phyloP scores from a whole-genome alignment of 2,113 vertebrate species.

The Syngnathoides biaculeatus region DNA sequence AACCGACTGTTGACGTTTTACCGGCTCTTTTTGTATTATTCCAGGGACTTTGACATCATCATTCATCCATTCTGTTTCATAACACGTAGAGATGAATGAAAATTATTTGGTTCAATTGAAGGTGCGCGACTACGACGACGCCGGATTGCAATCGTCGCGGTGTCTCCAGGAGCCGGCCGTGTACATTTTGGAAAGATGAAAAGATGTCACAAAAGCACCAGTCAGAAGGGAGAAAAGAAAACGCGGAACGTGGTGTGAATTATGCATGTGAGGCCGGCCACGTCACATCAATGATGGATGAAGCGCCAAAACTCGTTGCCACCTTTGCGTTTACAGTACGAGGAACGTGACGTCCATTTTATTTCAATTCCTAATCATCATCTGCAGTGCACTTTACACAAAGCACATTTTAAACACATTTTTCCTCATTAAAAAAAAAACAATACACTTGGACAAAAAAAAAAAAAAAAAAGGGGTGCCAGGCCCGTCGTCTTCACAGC shows the following conservation, averaged over 20 bases:
- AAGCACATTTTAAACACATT: slow-evolving; percentile 31
- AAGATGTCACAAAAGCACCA: neutral
- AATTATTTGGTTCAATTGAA: too few relatives aligned
- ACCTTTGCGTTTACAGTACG: neutral
- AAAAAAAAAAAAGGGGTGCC: slow-evolving; percentile 35
- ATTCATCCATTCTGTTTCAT: too few relatives aligned
- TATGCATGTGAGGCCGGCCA: slow-evolving; percentile 7
- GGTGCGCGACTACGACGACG: too few relatives aligned
- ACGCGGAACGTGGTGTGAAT: neutral
- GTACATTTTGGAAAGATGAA: neutral
- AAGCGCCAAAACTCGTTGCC: neutral
- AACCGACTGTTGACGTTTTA: too few relatives aligned
- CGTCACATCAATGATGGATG: slow-evolving; percentile 22
- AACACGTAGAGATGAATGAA: too few relatives aligned
- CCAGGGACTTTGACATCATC: too few relatives aligned
- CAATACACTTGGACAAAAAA: slow-evolving; percentile 12
- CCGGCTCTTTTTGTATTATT: too few relatives aligned
- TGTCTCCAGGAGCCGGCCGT: neutral
- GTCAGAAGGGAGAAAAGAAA: slow-evolving; percentile 1
- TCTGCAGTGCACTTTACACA: neutral
- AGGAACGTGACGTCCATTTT: neutral
- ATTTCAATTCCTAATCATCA: neutral
- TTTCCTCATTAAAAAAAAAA: slow-evolving; percentile 36
- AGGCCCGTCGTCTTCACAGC: slow-evolving; percentile 36
- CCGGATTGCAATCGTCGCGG: neutral